A percentile compares a stretch with the other conserved stretches of the same genome.
These are phyloP conservation scores for Andrena fulva DNA, from an alignment of 2,888 invertebrate species.

Conservation along the genomic window DNA sequence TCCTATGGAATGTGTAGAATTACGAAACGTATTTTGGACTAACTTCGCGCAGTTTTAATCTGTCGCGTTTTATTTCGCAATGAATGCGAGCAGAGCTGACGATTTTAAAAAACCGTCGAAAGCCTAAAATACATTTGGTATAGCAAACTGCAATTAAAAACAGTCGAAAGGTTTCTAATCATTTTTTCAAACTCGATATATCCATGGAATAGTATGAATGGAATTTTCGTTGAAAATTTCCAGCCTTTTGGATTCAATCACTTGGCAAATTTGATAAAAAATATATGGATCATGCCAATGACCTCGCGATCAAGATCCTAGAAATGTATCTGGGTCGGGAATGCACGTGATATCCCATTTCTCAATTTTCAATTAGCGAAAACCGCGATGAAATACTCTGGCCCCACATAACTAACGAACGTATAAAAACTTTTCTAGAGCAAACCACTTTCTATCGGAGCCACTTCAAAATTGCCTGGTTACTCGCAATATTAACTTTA, in stretches of 20 bases:
- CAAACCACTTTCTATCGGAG: neutral
- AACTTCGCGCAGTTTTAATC: too few species aligned
- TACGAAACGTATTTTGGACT: too few species aligned
- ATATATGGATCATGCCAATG: too few species aligned
- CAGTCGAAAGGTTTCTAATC: neutral
- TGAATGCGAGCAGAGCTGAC: neutral
- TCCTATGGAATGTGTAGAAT: too few species aligned
- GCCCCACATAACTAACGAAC: neutral
- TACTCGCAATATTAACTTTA: too few species aligned
- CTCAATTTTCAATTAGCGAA: neutral
- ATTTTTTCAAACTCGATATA: neutral
- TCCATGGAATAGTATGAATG: neutral
- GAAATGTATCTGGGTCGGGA: neutral
- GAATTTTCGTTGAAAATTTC: neutral
- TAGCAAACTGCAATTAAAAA: too few species aligned
- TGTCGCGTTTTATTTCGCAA: neutral
- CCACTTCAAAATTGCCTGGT: too few species aligned
- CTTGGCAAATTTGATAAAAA: neutral
- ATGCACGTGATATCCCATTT: constrained; percentile 1
- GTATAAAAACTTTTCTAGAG: neutral
- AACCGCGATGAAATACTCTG: neutral
- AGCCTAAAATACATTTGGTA: too few species aligned
- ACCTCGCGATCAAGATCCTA: neutral
- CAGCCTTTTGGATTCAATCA: neutral
- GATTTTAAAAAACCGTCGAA: too few species aligned